A percentile compares a stretch with the other conserved stretches of the same genome.
These are phyloP conservation scores for Alcedo atthis DNA, from an alignment of 2,797 vertebrate genomes.

Conservation along the genomic window DNA sequence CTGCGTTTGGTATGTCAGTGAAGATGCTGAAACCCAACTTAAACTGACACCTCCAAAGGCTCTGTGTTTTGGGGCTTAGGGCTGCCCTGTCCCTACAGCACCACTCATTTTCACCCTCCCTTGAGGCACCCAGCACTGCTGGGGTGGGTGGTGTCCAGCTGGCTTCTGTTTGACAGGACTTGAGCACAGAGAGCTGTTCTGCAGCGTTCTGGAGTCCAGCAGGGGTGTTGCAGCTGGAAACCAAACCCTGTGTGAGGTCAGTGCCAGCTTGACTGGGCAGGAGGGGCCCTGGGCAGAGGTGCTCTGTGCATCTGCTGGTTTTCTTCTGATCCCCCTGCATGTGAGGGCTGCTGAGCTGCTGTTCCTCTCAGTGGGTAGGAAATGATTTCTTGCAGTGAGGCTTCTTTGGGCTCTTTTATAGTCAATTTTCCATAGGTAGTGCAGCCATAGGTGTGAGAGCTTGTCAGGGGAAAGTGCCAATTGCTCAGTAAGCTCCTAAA, in stretches of 20 bases:
- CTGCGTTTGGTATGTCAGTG: background rate
- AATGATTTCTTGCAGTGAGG: background rate
- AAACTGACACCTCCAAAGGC: background rate
- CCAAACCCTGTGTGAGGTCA: too few species aligned
- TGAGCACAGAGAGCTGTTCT: accelerated
- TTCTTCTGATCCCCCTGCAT: background rate
- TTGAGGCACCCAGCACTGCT: background rate
- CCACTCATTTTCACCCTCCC: background rate
- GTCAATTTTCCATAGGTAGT: background rate
- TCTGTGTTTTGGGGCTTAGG: accelerated
- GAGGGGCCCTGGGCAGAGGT: background rate
- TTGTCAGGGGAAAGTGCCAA: background rate
- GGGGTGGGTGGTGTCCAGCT: background rate
- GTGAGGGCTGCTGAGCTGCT: too few species aligned
- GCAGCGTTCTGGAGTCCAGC: background rate
- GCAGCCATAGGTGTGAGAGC: background rate
- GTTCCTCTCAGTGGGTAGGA: background rate
- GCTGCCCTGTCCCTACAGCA: background rate
- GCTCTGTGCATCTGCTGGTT: background rate
- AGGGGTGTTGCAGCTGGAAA: background rate
- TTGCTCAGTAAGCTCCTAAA: background rate
- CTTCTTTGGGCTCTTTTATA: background rate
- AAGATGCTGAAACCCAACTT: background rate
- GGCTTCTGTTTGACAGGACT: background rate
- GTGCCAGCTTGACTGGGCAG: too few species aligned